Evolutionary conservation across 2,113 vertebrate genomes (phyloP), one percentile per base, ranked within the genome.

Genomic region (Oenanthe melanoleuca): DNA sequence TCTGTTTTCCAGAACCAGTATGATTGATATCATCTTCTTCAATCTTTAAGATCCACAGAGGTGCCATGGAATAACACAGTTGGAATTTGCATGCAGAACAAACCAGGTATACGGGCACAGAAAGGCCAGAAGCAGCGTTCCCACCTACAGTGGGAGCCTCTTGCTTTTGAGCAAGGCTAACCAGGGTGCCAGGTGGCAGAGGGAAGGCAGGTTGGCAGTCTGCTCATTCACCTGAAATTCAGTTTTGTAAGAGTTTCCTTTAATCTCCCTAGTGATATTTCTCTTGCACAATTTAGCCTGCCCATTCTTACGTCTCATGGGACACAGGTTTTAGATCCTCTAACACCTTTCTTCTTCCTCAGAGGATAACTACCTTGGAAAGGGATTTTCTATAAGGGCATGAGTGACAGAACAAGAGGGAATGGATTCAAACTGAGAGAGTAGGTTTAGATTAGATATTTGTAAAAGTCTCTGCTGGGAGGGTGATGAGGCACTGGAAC

Each of bases 111-210:
- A 28, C 0, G 8, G 53, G 47, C 38, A 72, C 42, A 31, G 23
- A 45, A 84, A 42, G 15, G 37, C 40, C 63, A 9, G 40, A 28
- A 40, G 67, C 38, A 22, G 16, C 15, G 22, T 24, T 86, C 60
- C 42, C 50, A 52, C 14, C 2, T 9, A 13, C 14, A 40, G 14
- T 0, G 1, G 59, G 33, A 75, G 7, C 25, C 24, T 45, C 4
- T 29, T 66, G 24, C 28, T 61, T 64, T 38, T 38, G 28, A 78
- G 29, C 37, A 50, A 53, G 40, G 50, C 49, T 85, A 12, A 31
- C 4, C 16, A 9, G n/a, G 4, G 55, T 19, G 31, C 65, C 87
- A 85, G 28, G 75, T 40, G 59, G 50, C 49, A 59, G 28, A 53
- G 18, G n/a, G 42, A 73, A 44, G 19, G 47, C 34, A 73, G 63